phyloP scores from a whole-genome alignment of 2,888 invertebrate genomes.

The Melinaea menophilus region DNA sequence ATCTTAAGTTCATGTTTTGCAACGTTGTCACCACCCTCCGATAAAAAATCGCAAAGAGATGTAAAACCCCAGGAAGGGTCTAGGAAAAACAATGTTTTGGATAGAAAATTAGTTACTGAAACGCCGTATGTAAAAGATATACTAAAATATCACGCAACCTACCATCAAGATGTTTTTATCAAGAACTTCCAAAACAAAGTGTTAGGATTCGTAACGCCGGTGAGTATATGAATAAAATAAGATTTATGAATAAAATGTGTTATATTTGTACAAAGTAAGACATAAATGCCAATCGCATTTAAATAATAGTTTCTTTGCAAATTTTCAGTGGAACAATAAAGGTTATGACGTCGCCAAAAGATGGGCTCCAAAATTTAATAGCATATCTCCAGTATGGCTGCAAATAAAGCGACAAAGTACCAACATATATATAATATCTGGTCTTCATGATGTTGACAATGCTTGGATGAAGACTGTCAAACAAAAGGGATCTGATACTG shows the following conservation, averaged over 20 bases:
- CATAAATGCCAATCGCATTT: not conserved
- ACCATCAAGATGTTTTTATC: constrained; percentile 82
- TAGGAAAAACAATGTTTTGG: constrained; percentile 80
- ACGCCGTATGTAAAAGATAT: constrained; percentile 85
- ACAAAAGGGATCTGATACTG: constrained; percentile 74
- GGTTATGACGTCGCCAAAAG: constrained; percentile 95
- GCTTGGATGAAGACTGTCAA: constrained; percentile 88
- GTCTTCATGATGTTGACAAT: constrained; percentile 90
- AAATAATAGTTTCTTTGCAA: not conserved
- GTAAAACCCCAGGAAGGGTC: constrained; percentile 77
- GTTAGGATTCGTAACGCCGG: constrained; percentile 95
- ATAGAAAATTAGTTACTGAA: constrained; percentile 83
- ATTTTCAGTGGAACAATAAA: constrained; percentile 93
- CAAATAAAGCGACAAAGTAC: constrained; percentile 84
- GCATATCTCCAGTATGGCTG: constrained; percentile 97
- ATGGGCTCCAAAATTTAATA: constrained; percentile 92
- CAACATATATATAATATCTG: constrained; percentile 81
- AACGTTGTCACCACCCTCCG: constrained; percentile 68
- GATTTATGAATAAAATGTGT: constrained; percentile 5
- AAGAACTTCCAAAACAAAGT: constrained; percentile 85
- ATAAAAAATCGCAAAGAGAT: constrained; percentile 67
- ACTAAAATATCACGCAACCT: constrained; percentile 85
- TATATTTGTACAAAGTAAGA: constrained; percentile 3
- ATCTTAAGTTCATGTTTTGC: constrained; percentile 61
- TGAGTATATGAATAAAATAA: constrained; percentile 40